phyloP scores from a whole-genome alignment of 2,113 vertebrate genomes.

The Emydura subglobosa region DNA sequence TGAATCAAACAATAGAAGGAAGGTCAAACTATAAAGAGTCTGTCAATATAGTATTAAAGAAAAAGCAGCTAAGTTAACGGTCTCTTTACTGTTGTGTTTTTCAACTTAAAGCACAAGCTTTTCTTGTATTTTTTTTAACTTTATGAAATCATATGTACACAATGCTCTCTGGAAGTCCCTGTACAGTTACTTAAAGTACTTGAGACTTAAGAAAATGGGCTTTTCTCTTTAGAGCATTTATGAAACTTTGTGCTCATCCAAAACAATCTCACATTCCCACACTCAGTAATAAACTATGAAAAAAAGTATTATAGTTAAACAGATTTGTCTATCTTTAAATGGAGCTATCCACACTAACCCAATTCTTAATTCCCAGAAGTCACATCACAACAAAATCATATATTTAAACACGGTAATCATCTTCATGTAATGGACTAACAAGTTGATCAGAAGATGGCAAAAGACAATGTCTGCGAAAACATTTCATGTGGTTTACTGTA shows the following conservation, averaged over 20 bases:
- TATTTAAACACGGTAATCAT: rapidly evolving
- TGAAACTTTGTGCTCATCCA: neutral
- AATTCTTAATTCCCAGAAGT: neutral
- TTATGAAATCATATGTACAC: neutral
- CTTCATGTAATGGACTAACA: neutral
- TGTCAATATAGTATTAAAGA: neutral
- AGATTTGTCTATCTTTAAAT: rapidly evolving
- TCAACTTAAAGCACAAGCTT: neutral
- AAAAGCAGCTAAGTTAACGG: slow-evolving; percentile 49
- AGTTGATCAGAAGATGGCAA: neutral
- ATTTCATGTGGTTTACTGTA: neutral
- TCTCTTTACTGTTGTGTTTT: neutral
- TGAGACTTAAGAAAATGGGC: neutral
- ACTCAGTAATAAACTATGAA: neutral
- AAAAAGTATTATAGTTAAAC: neutral
- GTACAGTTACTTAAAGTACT: neutral
- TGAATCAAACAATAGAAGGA: slow-evolving; percentile 72
- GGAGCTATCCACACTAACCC: neutral
- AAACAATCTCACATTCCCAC: neutral
- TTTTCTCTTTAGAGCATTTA: neutral
- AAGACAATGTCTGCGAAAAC: rapidly evolving
- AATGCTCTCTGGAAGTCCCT: slow-evolving; percentile 30
- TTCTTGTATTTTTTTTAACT: neutral
- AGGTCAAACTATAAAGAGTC: slow-evolving; percentile 45
- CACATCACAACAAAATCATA: neutral